These are phyloP conservation scores for Serinus canaria DNA, from an alignment of 2,113 vertebrate species.

Conservation along the genomic window DNA sequence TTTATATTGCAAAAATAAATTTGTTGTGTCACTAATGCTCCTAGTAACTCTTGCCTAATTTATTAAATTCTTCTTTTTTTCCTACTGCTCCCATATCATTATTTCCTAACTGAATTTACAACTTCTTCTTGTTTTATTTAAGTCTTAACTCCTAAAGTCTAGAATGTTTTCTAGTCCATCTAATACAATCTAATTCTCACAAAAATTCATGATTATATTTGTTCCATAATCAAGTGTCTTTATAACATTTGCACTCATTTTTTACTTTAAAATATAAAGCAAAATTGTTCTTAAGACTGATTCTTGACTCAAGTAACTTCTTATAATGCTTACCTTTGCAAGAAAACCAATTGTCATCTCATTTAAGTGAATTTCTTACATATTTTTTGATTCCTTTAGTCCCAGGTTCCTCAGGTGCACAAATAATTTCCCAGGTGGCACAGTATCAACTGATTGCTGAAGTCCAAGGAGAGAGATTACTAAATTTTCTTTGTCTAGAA, in stretches of 20 bases:
- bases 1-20: not conserved
- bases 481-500: slow-evolving; percentile 16
- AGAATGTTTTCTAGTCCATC: not conserved
- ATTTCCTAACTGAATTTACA: not conserved
- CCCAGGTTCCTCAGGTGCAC: not conserved
- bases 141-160: not conserved
- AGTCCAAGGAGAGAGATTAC: slow-evolving; percentile 16
- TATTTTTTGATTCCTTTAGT: not conserved
- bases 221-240: not conserved
- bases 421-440: slow-evolving; percentile 3
- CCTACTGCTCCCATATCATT: not conserved
- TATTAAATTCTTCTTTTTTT: not conserved
- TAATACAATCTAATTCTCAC: not conserved
- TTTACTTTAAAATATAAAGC: not conserved
- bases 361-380: not conserved
- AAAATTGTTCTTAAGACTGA: not conserved
- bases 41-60: not conserved
- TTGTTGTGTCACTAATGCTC: not conserved
- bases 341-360: not conserved
- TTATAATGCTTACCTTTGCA: not conserved
- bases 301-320: not conserved
- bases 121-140: not conserved
- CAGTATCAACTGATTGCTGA: not conserved
- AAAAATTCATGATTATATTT: not conserved
- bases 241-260: not conserved